Evolutionary conservation across 2,797 vertebrate species (phyloP).

Genomic region (Melanotaenia maccullochi): DNA sequence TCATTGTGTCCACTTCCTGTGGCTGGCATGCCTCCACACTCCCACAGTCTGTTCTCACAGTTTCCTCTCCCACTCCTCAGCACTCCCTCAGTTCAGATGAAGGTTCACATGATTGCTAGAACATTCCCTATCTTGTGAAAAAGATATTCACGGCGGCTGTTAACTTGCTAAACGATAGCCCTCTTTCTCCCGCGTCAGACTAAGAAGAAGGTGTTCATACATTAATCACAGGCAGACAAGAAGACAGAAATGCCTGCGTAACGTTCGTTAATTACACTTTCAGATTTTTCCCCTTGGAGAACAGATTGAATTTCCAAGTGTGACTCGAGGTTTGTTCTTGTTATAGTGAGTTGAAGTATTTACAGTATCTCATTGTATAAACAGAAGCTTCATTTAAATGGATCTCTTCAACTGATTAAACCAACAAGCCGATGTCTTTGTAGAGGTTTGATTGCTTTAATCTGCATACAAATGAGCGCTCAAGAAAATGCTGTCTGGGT

Average conservation of each 20-base stretch:
- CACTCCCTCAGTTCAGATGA: constrained; percentile 63
- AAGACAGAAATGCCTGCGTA: not conserved
- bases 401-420: constrained; percentile 49
- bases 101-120: constrained; percentile 60
- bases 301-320: not conserved
- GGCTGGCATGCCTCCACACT: constrained; percentile 67
- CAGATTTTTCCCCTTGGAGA: not conserved
- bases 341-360: constrained; percentile 11
- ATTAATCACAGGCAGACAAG: not conserved
- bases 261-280: constrained; percentile 1
- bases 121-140: constrained; percentile 66
- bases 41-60: constrained; percentile 70
- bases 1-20: constrained; percentile 54
- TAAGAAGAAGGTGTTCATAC: not conserved
- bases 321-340: constrained; percentile 5
- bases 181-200: constrained; percentile 21
- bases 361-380: constrained; percentile 25
- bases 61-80: constrained; percentile 75
- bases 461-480: constrained; percentile 62
- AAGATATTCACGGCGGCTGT: constrained; percentile 55
- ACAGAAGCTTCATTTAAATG: constrained; percentile 47
- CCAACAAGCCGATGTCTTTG: constrained; percentile 27
- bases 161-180: constrained; percentile 33
- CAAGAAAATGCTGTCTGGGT: constrained; percentile 16
- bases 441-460: constrained; percentile 50